Conservation (phyloP, 2,113 vertebrate species). For the Sarotherodon lohbergeri region DNA sequence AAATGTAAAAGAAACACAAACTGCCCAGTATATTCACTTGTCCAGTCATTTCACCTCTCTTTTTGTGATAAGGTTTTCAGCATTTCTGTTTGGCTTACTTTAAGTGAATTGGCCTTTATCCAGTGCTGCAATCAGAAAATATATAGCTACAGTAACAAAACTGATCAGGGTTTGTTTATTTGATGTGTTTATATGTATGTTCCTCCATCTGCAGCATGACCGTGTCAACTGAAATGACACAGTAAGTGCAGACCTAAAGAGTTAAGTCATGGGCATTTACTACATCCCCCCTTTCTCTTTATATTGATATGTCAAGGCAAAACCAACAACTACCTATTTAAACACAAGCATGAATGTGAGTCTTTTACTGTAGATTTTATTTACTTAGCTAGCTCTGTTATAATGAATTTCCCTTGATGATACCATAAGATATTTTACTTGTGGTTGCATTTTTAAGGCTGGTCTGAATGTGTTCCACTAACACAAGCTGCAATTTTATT, state of each 20-base stretch:
- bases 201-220: not conserved
- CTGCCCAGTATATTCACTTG: slow-evolving; percentile 15
- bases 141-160: not conserved
- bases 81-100: slow-evolving; percentile 6
- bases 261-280: not conserved
- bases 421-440: not conserved
- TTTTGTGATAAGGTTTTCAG: slow-evolving; percentile 9
- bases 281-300: not conserved
- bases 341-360: not conserved
- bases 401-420: not conserved
- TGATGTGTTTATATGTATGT: not conserved
- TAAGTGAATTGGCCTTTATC: not conserved
- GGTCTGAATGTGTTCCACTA: not conserved
- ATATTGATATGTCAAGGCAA: not conserved
- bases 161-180: not conserved
- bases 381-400: not conserved
- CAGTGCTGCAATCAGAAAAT: not conserved
- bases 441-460: not conserved
- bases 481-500: not conserved
- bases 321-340: not conserved
- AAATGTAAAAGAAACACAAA: slow-evolving; percentile 12
- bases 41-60: slow-evolving; percentile 7
- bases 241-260: not conserved
- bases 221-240: not conserved
- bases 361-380: not conserved